Base-by-base conservation (phyloP, 2,113 vertebrate species). In the Crotalus helleri region DNA sequence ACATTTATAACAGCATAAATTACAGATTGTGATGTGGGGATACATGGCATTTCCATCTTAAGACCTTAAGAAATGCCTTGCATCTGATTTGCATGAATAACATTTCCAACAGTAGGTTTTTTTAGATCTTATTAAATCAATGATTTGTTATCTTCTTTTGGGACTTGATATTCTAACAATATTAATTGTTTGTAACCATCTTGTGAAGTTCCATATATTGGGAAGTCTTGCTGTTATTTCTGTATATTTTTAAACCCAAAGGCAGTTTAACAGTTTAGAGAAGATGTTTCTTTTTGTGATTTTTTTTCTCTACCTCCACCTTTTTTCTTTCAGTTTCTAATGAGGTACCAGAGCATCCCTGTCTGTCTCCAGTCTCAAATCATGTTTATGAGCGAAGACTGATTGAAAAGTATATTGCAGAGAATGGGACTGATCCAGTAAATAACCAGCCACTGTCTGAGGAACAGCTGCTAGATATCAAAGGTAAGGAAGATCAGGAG, bases 381-480 rank as follows among this genome's bases (percentile, higher is more conserved):
- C 99, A 99, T 88, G 98, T 99, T 57, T 99, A 99, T 90, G 99
- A 99, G 97, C 98, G 99, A 88, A 97, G 99, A 44, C 97, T 99
- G 90, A 99, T 99, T 89, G 99, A 99, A 97, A 99, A 99, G 13
- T 99, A 99, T 96, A 99, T 99, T 29, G 99, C 98, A 0, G 99
- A 99, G 97, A 99, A 99, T 90, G 99, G 99, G 81, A 99, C 98
- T 0, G 99, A 99, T 92, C 99, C 99, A 0, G 98, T 99, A 89
- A 99, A 99, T 93, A 99, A 99, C 46, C 99, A 99, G 93, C 99
- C 99, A 0, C 95, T 99, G 86, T 98, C 99, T 0, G 99, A 99
- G 96, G 99, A 99, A 94, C 99, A 99, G 96, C 98, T 99, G 81
- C 98, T 99, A 3, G 99, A 99, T 93, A 99, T 99, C 94, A 99